These are phyloP conservation scores for Lycaena phlaeas DNA, from an alignment of 2,888 invertebrate genomes.

Conservation along the genomic window DNA sequence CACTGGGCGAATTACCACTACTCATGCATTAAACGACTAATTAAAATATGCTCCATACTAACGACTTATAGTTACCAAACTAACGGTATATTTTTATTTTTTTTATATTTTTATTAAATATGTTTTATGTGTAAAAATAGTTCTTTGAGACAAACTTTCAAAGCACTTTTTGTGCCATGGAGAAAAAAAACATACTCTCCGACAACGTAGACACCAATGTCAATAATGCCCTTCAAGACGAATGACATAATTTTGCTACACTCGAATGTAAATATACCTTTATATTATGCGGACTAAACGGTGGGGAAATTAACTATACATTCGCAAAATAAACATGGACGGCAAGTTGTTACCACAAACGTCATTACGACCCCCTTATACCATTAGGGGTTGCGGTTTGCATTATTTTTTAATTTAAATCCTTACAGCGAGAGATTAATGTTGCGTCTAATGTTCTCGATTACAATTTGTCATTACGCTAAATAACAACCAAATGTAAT, in stretches of 20 bases:
- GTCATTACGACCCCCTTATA: neutral
- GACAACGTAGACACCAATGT: constrained; percentile 29
- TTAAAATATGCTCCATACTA: constrained; percentile 64
- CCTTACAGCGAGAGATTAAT: constrained; percentile 1
- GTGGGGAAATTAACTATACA: constrained; percentile 26
- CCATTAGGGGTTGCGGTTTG: neutral
- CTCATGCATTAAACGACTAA: constrained; percentile 65
- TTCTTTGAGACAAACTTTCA: constrained; percentile 50
- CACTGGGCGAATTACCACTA: constrained; percentile 54
- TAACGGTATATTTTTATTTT: constrained; percentile 61
- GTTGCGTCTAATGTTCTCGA: neutral
- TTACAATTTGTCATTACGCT: constrained; percentile 9
- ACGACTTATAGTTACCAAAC: constrained; percentile 58
- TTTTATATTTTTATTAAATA: constrained; percentile 46
- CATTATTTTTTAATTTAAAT: neutral
- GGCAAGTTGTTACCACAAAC: constrained; percentile 51
- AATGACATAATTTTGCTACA: constrained; percentile 21
- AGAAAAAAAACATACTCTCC: constrained; percentile 23
- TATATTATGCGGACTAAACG: constrained; percentile 19
- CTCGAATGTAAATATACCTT: constrained; percentile 32
- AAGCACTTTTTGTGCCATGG: constrained; percentile 35
- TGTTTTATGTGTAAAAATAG: constrained; percentile 55
- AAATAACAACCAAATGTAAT: constrained; percentile 10
- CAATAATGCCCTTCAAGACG: constrained; percentile 52
- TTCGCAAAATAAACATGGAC: constrained; percentile 65